Percentiles rank a stretch among this genome's conserved stretches.
Evolutionary conservation across 2,888 invertebrate species (phyloP).

Genomic region (Troglohyphantes excavatus): DNA sequence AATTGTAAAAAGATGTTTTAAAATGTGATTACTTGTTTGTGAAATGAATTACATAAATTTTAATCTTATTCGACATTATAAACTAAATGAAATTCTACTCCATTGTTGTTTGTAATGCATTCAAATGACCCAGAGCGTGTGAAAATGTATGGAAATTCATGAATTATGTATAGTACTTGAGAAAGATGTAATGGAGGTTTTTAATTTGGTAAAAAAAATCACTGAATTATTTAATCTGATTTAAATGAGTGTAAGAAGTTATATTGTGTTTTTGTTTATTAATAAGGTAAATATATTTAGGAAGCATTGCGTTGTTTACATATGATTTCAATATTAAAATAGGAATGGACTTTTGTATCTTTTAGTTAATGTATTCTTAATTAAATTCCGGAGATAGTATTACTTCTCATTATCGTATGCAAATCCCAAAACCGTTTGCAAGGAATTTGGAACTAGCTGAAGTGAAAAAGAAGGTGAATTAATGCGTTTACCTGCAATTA

Average conservation of each 20-base stretch:
- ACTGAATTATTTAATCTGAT: neutral
- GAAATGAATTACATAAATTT: neutral
- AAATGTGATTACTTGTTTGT: neutral
- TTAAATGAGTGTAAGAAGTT: neutral
- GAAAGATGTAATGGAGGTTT: neutral
- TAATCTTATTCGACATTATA: neutral
- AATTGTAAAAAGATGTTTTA: neutral
- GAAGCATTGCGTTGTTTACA: neutral
- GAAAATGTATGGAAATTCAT: constrained; percentile 1
- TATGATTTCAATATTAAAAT: neutral
- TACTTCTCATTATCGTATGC: constrained; percentile 1
- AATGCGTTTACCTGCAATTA: neutral
- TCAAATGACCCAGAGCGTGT: neutral
- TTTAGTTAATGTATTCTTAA: constrained; percentile 18
- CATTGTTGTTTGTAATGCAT: constrained; percentile 42
- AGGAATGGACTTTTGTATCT: neutral
- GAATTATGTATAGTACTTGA: constrained; percentile 33
- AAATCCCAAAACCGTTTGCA: neutral
- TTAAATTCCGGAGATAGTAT: neutral
- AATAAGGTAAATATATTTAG: neutral
- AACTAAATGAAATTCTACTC: constrained; percentile 26
- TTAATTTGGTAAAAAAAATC: neutral
- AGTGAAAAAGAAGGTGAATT: neutral
- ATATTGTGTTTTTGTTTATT: neutral
- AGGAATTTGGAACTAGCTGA: neutral